Evolutionary conservation across 1,140 invertebrate species (phyloP).

Genomic region (Brachionus manjavacas): DNA sequence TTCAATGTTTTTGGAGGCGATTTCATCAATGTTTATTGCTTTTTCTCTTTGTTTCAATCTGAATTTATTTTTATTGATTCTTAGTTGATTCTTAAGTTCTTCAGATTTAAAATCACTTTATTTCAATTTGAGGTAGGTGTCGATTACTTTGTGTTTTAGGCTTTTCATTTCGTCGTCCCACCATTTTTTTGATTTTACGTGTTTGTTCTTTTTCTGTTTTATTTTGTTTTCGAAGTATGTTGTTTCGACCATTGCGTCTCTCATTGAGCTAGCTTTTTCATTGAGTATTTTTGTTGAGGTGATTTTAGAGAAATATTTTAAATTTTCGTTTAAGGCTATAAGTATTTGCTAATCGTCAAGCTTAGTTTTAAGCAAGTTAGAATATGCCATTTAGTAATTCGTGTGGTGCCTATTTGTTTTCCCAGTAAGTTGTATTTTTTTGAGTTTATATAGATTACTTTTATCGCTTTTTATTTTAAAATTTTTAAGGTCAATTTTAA

Average conservation of each 20-base stretch:
- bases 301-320: background rate
- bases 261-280: background rate
- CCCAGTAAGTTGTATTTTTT: background rate
- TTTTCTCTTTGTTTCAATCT: slow-evolving; percentile 7
- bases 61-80: background rate
- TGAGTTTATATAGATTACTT: background rate
- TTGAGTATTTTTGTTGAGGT: background rate
- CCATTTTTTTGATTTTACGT: background rate
- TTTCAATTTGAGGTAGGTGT: background rate
- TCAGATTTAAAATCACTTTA: background rate
- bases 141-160: background rate
- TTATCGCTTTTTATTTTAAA: background rate
- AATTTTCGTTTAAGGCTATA: background rate
- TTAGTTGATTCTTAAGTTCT: background rate
- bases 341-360: background rate
- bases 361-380: background rate
- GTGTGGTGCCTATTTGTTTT: background rate
- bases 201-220: background rate
- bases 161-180: background rate
- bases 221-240: background rate
- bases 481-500: slow-evolving; percentile 10
- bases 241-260: background rate
- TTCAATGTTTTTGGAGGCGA: no score
- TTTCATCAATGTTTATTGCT: background rate
- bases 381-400: background rate